phyloP scores from a whole-genome alignment of 2,888 invertebrate species.

The Artemia sp. region DNA sequence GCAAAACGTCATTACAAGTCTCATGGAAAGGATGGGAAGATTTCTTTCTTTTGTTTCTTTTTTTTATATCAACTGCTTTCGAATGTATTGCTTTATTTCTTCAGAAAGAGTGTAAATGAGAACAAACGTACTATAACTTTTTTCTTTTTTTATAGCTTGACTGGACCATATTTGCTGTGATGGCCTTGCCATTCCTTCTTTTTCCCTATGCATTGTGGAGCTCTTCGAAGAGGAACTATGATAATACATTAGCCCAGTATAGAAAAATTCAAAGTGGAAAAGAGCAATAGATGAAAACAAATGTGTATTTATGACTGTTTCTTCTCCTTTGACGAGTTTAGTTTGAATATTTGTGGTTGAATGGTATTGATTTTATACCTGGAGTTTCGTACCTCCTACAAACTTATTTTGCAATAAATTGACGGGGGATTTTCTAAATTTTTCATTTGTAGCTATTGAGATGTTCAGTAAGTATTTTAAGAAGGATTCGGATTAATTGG shows the following conservation, averaged over 20 bases:
- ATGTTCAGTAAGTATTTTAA: too few species aligned
- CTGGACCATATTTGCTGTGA: conserved; percentile 90
- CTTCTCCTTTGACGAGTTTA: not conserved
- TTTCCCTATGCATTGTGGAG: conserved; percentile 90
- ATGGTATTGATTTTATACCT: not conserved
- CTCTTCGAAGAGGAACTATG: conserved; percentile 85
- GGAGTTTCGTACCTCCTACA: conserved; percentile 1
- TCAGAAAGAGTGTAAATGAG: not conserved
- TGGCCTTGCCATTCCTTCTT: conserved; percentile 83
- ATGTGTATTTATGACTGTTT: not conserved
- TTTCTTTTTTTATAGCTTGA: conserved; percentile 43
- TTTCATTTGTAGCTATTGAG: too few species aligned
- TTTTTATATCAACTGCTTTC: not conserved
- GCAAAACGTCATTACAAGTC: too few species aligned
- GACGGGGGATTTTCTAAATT: too few species aligned
- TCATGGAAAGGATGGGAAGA: too few species aligned
- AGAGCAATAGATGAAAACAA: too few species aligned
- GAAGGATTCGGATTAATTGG: too few species aligned
- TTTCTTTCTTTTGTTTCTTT: too few species aligned
- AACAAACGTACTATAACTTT: not conserved
- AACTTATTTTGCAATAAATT: conserved; percentile 3
- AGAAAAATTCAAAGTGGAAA: not conserved
- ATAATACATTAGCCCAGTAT: conserved; percentile 45
- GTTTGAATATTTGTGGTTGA: conserved; percentile 8
- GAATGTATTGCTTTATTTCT: conserved; percentile 20